Evolutionary conservation across 2,888 invertebrate species (phyloP), one percentile per base, ranked within the genome.

Genomic region (Acrocyrtus sp.): DNA sequence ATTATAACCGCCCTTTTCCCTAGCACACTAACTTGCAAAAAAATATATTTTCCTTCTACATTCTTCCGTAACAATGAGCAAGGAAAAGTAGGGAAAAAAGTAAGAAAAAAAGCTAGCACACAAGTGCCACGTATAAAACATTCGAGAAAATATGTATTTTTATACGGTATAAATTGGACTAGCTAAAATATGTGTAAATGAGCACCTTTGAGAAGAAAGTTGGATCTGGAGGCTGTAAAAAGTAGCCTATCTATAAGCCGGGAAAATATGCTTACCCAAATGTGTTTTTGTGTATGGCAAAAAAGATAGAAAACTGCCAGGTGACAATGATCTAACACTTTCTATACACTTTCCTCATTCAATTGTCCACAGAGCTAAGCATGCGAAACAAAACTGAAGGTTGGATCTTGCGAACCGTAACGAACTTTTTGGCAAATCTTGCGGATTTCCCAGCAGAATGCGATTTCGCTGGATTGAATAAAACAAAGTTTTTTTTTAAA

Each of bases 291-390:
- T n/a, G 12, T 34, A 12, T 34, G 34, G 12, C 34, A 34, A 34
- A 34, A 34, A 34, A 34, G 34, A 12, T 5, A 12, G 34, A 34
- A 12, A 34, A 34, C 5, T 34, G 34, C 34, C 5, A 34, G 34
- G 58, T 67, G 50, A 67, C 50, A 47, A 43, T 67, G 60, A 67
- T 67, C 26, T 51, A 60, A 51, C 50, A 27, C 53, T 27, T 2
- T 29, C 19, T 47, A 6, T 43, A 22, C n/a, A 12, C 27, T 48
- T 51, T n/a, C 41, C 67, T 67, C 48, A n/a, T 67, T 51, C 67
- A 67, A 67, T 67, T 24, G 57, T 67, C 57, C 56, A 47, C 43
- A 41, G 47, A 67, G 41, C 29, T 45, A 67, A 60, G 60, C 67
- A 58, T 53, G 58, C 58, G 67, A 58, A 43, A 67, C 67, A 47